A percentile compares a stretch with the other conserved stretches of the same genome.
These are phyloP conservation scores for Colinus virginianus DNA, from an alignment of 2,113 vertebrate species.

Conservation along the genomic window DNA sequence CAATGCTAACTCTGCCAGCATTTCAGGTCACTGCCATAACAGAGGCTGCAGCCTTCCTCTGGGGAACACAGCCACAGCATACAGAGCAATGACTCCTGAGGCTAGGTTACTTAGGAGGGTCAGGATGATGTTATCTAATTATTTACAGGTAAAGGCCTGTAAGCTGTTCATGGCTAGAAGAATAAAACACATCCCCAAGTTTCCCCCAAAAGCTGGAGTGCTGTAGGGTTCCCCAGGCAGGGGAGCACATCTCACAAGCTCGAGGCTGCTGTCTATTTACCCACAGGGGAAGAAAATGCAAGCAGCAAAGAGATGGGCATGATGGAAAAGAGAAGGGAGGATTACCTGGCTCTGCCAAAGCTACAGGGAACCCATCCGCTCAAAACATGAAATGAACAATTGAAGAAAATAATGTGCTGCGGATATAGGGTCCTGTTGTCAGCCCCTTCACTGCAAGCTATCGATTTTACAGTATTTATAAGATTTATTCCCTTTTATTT, in stretches of 20 bases:
- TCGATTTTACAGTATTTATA: slow-evolving; percentile 76
- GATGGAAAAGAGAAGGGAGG: not conserved
- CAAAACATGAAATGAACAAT: slow-evolving; percentile 50
- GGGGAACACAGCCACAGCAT: not conserved
- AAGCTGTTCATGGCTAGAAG: not conserved
- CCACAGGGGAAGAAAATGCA: not conserved
- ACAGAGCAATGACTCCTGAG: not conserved
- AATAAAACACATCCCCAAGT: not conserved
- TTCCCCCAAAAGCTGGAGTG: accelerated
- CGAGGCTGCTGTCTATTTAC: not conserved
- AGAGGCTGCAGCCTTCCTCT: not conserved
- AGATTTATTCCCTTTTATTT: slow-evolving; percentile 76
- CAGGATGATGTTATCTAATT: not conserved
- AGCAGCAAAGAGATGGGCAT: not conserved
- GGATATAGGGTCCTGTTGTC: slow-evolving; percentile 53
- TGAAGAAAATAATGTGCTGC: slow-evolving; percentile 2
- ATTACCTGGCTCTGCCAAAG: slow-evolving; percentile 39
- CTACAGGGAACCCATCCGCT: not conserved
- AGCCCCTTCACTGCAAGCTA: slow-evolving; percentile 63
- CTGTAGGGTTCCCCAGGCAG: not conserved
- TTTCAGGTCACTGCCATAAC: not conserved
- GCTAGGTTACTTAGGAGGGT: not conserved
- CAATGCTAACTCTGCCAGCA: not conserved
- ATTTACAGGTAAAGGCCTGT: not conserved
- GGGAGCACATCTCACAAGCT: not conserved